Percentiles rank a stretch among this genome's conserved stretches.
Conservation (phyloP, 1,140 invertebrate genomes). For the Brachionus koreanus region DNA sequence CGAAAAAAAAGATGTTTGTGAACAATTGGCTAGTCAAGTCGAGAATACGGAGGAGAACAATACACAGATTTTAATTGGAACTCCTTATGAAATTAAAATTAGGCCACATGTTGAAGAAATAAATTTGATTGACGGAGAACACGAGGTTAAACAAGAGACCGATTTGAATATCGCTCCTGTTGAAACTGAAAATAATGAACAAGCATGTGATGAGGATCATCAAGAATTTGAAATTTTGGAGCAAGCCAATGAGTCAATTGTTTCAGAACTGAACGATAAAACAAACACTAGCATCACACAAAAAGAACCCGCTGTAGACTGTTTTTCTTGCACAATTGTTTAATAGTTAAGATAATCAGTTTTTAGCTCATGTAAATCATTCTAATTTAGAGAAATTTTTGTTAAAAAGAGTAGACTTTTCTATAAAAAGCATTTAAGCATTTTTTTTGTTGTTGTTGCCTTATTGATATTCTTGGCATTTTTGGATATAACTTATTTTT, state of each 20-base stretch:
- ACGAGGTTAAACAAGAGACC: neutral
- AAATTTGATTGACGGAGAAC: neutral
- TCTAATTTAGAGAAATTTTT: neutral
- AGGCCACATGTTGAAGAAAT: constrained; percentile 26
- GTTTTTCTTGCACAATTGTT: constrained; percentile 27
- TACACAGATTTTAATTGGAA: neutral
- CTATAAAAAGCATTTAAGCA: neutral
- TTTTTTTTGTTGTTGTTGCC: neutral
- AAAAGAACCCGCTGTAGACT: constrained; percentile 18
- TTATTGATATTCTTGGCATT: neutral
- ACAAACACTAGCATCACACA: neutral
- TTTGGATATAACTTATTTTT: neutral
- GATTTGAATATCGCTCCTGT: neutral
- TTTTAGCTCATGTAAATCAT: constrained; percentile 8
- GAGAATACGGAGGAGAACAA: neutral
- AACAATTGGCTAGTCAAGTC: neutral
- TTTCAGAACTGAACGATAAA: neutral
- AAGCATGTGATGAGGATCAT: neutral
- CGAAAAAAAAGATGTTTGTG: neutral
- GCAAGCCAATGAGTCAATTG: neutral
- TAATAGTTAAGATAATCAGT: neutral
- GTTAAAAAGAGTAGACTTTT: neutral
- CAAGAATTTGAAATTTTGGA: neutral
- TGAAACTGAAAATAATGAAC: neutral
- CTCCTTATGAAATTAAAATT: neutral